Evolutionary conservation across 2,113 vertebrate species (phyloP), one percentile per base, ranked within the genome.

Genomic region (Cephalopholis sonnerati): DNA sequence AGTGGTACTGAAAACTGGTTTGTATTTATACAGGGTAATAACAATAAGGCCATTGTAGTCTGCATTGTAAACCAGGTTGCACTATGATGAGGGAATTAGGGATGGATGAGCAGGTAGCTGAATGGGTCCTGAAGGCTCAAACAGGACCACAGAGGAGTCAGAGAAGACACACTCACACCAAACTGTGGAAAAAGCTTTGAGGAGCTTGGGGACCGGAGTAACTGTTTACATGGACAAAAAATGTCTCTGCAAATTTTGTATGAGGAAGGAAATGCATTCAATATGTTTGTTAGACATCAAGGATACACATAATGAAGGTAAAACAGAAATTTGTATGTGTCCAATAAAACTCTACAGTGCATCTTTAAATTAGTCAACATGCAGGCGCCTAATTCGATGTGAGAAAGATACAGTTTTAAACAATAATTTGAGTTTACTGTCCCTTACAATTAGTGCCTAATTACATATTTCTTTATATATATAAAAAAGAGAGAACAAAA

Each of bases 1-100:
- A 25, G 18, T 59, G 41, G 51, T 29, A 4, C 41, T 44, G 29
- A 41, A 20, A 48, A 44, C 39, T 82, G 65, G 10, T 53, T 15
- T 22, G n/a, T 55, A 55, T 46, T 46, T 12, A 15, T 46, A 46
- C 44, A 53, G 20, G 20, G 8, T 7, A 53, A 53, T 53, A 22
- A 53, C 51, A 53, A 7, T 53, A 53, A n/a, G 51, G n/a, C 20
- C 22, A n/a, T 22, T 39, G 32, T 3, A 62, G 59, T 10, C 32
- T 22, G 29, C 32, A 20, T 32, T 61, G 58, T 22, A 39, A 22
- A 36, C 58, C 18, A 5, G 58, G 16, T 29, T 29, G 13, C n/a
- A 53, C 32, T 27, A 24, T 55, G 48, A 76, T 70, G 46, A 48
- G 7, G 50, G 72, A 39, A 55, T 76, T 20, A 74, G 13, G 3